Base-by-base conservation (phyloP, 2,888 invertebrate genomes). In the Lampropteryx suffumata region DNA sequence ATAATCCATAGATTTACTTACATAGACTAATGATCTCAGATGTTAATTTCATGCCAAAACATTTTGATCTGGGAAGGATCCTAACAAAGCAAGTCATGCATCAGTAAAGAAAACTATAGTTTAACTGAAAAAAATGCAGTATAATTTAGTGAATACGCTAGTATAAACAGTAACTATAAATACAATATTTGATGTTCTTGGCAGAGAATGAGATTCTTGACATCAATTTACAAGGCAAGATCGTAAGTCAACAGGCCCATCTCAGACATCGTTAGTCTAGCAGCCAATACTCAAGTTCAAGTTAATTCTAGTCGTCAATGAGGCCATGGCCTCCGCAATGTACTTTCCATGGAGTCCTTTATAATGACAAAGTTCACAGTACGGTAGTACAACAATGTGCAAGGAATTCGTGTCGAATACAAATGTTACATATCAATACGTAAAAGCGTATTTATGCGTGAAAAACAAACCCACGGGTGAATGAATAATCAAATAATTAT, bases 171-270 rank as follows among this genome's bases (percentile, higher is more conserved):
- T 57, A 52, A 56, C 29, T 55, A 61, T 55, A 52, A 47, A 54
- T 55, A 62, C 56, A 58, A 56, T 57, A 59, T 62, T 62, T 59
- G 59, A 62, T 59, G 59, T 57, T 57, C 49, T 51, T 37, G 62
- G 56, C 62, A 62, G 50, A 59, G 56, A 56, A 59, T 52, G 61
- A 62, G 62, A 62, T 62, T 57, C 57, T 62, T 56, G 62, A 60
- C 62, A 62, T 60, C 62, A 62, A 62, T 62, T 55, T 59, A 62
- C 54, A 60, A 62, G 62, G 57, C 62, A 50, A 62, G 62, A 62
- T 62, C 55, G 59, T 62, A 57, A 50, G 59, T 62, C 62, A 46
- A 56, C 50, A 55, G 61, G 62, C 53, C 52, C 10, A 8, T 46
- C 48, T n/a, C 49, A 44, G 39, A 34, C 43, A 37, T 28, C n/a